phyloP scores from a whole-genome alignment of 1,140 invertebrate species.

The Venustaconcha ellipsiformis region DNA sequence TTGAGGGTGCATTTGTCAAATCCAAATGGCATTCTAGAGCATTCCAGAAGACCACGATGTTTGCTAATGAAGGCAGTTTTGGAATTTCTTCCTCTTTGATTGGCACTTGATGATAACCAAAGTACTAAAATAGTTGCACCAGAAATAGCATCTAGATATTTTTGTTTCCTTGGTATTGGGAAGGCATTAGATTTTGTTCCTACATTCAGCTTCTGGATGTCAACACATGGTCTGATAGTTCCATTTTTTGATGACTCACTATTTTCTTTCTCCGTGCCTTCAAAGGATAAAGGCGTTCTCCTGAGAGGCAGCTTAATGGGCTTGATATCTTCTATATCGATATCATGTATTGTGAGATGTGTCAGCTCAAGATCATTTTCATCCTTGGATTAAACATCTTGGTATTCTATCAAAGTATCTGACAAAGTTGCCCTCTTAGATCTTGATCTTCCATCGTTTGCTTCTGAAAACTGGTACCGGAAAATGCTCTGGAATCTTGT shows the following conservation, averaged over 20 bases:
- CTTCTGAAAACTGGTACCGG: neutral
- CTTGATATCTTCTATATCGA: conserved; percentile 30
- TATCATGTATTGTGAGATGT: conserved; percentile 32
- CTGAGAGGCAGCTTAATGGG: conserved; percentile 30
- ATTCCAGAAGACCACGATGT: conserved; percentile 34
- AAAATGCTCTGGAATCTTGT: neutral
- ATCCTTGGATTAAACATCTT: conserved; percentile 21
- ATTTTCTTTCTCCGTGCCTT: conserved; percentile 26
- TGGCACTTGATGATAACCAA: conserved; percentile 16
- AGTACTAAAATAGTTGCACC: conserved; percentile 9
- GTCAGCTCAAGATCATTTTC: conserved; percentile 32
- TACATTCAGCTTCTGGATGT: conserved; percentile 69
- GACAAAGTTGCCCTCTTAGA: neutral
- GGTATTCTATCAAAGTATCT: conserved; percentile 9
- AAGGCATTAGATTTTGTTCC: conserved; percentile 40
- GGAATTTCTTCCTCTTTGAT: conserved; percentile 7
- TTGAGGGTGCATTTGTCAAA: conserved; percentile 27
- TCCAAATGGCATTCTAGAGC: conserved; percentile 36
- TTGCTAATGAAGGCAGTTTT: conserved; percentile 43
- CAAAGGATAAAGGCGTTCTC: conserved; percentile 25
- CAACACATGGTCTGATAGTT: conserved; percentile 65
- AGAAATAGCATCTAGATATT: conserved; percentile 3
- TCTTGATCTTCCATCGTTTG: neutral
- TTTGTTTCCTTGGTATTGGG: conserved; percentile 7
- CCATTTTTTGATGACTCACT: conserved; percentile 52